These are phyloP conservation scores for Rousettus leschenaultii DNA, from an alignment of 2,113 vertebrate genomes.

Conservation along the genomic window DNA sequence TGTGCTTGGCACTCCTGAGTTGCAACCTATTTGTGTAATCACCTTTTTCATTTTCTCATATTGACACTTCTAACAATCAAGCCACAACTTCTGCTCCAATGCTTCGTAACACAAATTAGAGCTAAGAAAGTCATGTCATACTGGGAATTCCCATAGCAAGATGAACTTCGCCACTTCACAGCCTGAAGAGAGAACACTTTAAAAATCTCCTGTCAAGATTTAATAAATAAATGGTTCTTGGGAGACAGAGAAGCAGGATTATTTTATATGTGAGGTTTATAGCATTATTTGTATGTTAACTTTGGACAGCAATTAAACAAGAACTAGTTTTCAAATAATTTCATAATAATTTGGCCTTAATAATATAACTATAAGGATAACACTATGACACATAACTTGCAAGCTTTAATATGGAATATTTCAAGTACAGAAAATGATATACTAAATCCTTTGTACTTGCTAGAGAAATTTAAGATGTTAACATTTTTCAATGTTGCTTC, in stretches of 20 bases:
- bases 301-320: background rate
- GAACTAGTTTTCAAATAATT: background rate
- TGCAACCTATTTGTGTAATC: background rate
- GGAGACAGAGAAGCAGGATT: background rate
- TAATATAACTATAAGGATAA: background rate
- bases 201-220: background rate
- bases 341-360: background rate
- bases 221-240: background rate
- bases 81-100: background rate
- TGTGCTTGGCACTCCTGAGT: background rate
- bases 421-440: background rate
- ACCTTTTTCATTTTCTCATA: background rate
- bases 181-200: background rate
- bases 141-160: background rate
- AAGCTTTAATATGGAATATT: background rate
- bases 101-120: background rate
- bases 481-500: background rate
- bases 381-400: background rate
- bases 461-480: background rate
- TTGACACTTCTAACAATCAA: background rate
- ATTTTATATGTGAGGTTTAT: background rate
- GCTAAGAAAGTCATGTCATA: background rate
- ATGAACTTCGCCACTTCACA: slow-evolving; percentile 10
- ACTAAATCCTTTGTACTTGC: background rate
- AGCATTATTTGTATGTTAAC: background rate